phyloP scores from a whole-genome alignment of 1,140 invertebrate genomes.

The Bradynema listronoti region DNA sequence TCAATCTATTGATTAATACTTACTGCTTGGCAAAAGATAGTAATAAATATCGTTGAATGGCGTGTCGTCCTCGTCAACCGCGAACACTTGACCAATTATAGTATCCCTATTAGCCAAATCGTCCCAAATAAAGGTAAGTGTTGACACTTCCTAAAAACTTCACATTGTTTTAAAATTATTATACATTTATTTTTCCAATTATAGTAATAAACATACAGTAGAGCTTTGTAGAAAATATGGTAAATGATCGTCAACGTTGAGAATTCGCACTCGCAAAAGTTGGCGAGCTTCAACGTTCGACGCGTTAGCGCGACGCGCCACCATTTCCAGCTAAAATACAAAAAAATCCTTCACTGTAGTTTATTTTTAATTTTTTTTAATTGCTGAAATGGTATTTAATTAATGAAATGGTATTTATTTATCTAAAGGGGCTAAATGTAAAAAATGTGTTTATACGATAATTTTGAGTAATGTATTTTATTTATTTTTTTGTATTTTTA shows the following conservation, averaged over 20 bases:
- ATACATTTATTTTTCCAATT: background rate
- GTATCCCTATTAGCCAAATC: background rate
- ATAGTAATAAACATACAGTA: conserved; percentile 12
- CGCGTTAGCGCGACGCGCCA: conserved; percentile 6
- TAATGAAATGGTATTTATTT: no score
- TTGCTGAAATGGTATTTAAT: no score
- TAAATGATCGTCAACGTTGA: conserved; percentile 31
- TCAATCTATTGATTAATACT: conserved; percentile 17
- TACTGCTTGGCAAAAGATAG: conserved; percentile 29
- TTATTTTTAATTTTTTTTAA: background rate
- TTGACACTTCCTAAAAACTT: conserved; percentile 10
- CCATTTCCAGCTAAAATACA: conserved; percentile 27
- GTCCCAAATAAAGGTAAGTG: background rate
- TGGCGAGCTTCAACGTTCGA: background rate
- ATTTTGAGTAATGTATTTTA: no score
- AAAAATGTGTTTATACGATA: no score
- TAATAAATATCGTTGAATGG: conserved; percentile 34
- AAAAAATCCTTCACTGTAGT: background rate
- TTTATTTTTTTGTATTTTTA: no score
- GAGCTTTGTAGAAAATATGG: conserved; percentile 24
- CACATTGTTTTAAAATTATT: background rate
- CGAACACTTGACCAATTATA: conserved; percentile 21
- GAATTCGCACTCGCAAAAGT: conserved; percentile 26
- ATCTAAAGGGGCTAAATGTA: no score
- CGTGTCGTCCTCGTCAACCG: conserved; percentile 28